These are phyloP conservation scores for Drosophila miranda DNA, from an alignment of 1,140 invertebrate genomes.

Conservation along the genomic window DNA sequence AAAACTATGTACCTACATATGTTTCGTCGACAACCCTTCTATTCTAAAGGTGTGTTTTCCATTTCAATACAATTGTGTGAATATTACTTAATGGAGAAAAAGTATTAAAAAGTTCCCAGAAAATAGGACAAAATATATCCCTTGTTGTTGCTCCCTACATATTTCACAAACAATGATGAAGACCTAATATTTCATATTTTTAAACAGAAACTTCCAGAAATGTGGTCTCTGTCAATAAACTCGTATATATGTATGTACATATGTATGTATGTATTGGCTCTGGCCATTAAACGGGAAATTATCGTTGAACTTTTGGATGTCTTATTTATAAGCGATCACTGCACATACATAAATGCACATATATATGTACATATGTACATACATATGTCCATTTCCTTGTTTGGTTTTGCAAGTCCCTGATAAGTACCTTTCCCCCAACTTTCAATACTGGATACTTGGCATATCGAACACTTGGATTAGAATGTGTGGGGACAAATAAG, in stretches of 20 bases:
- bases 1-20: slow-evolving; percentile 10
- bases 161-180: too few relatives aligned
- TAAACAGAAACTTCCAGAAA: background rate
- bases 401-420: background rate
- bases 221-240: background rate
- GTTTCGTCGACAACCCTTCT: background rate
- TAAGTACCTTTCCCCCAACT: slow-evolving; percentile 6
- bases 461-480: slow-evolving; percentile 25
- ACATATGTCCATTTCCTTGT: slow-evolving; percentile 21
- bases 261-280: background rate
- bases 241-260: background rate
- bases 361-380: background rate
- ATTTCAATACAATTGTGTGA: too few relatives aligned
- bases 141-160: too few relatives aligned
- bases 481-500: background rate
- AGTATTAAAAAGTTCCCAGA: too few relatives aligned
- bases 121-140: too few relatives aligned
- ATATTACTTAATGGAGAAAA: too few relatives aligned
- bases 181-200: background rate
- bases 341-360: too few relatives aligned
- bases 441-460: slow-evolving; percentile 8
- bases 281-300: too few relatives aligned
- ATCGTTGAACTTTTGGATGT: too few relatives aligned
- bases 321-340: background rate
- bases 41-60: too few relatives aligned